Evolutionary conservation across 2,113 vertebrate genomes (phyloP).

Genomic region (Toxotes jaculatrix): DNA sequence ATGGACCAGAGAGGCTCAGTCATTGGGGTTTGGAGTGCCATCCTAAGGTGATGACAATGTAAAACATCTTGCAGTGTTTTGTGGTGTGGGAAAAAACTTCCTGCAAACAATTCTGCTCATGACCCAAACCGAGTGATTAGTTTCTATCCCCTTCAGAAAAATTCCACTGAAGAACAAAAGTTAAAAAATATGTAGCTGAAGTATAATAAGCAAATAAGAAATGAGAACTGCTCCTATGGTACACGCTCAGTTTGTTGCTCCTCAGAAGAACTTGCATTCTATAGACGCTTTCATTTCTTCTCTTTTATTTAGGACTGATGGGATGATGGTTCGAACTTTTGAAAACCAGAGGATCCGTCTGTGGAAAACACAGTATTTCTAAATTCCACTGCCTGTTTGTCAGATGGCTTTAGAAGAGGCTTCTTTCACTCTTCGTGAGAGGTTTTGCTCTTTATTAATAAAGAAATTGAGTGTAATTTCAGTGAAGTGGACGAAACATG

Average conservation of each 20-base stretch:
- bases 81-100: conserved; percentile 72
- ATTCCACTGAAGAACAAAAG: conserved; percentile 60
- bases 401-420: conserved; percentile 18
- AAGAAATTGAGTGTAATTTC: conserved; percentile 21
- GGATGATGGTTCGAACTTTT: conserved; percentile 15
- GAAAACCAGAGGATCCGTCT: conserved; percentile 20
- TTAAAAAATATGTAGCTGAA: conserved; percentile 31
- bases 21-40: conserved; percentile 60
- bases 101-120: conserved; percentile 72
- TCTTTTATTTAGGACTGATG: conserved; percentile 29
- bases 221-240: neutral
- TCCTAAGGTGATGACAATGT: conserved; percentile 76
- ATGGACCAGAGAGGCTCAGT: conserved; percentile 57
- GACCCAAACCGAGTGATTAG: conserved; percentile 49
- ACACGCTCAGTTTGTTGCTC: conserved; percentile 40
- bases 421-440: conserved; percentile 45
- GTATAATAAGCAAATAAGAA: conserved; percentile 51
- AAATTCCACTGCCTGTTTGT: conserved; percentile 4
- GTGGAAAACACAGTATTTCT: conserved; percentile 16
- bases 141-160: conserved; percentile 48
- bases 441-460: conserved; percentile 36
- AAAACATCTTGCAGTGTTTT: conserved; percentile 84
- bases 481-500: conserved; percentile 38
- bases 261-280: conserved; percentile 46
- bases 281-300: conserved; percentile 23